Evolutionary conservation across 2,888 invertebrate genomes (phyloP).

Genomic region (Agriopis marginaria): DNA sequence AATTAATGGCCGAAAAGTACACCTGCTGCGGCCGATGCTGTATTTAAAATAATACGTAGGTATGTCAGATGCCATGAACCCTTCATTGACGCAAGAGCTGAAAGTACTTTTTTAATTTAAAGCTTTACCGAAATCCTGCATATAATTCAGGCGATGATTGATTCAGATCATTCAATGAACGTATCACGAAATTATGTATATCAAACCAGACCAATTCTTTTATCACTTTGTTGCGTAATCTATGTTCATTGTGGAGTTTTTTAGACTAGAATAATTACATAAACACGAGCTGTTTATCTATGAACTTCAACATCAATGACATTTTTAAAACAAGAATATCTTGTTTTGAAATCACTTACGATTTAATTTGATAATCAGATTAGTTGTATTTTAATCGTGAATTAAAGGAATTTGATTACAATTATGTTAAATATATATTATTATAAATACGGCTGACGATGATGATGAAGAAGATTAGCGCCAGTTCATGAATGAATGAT

Average conservation of each 20-base stretch:
- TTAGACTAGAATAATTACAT: neutral
- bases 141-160: slow-evolving; percentile 16
- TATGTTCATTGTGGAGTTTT: neutral
- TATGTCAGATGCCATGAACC: slow-evolving; percentile 32
- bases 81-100: slow-evolving; percentile 22
- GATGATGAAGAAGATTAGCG: neutral
- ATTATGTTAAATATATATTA: neutral
- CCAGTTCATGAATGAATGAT: slow-evolving; percentile 11
- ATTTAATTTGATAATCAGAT: slow-evolving; percentile 7
- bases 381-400: neutral
- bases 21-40: slow-evolving; percentile 41
- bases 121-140: slow-evolving; percentile 14
- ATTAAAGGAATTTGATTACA: neutral
- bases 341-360: slow-evolving; percentile 1
- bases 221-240: slow-evolving; percentile 21
- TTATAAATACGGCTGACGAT: neutral
- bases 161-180: slow-evolving; percentile 15
- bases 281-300: slow-evolving; percentile 15
- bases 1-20: slow-evolving; percentile 45
- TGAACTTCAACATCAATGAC: slow-evolving; percentile 13
- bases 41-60: slow-evolving; percentile 46
- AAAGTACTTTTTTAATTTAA: slow-evolving; percentile 20
- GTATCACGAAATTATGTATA: slow-evolving; percentile 6
- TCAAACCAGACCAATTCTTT: slow-evolving; percentile 3
- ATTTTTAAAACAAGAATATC: slow-evolving; percentile 7